A percentile compares a stretch with the other conserved stretches of the same genome.
Evolutionary conservation across 2,888 invertebrate genomes (phyloP).

Genomic region (Nomada hirtipes): DNA sequence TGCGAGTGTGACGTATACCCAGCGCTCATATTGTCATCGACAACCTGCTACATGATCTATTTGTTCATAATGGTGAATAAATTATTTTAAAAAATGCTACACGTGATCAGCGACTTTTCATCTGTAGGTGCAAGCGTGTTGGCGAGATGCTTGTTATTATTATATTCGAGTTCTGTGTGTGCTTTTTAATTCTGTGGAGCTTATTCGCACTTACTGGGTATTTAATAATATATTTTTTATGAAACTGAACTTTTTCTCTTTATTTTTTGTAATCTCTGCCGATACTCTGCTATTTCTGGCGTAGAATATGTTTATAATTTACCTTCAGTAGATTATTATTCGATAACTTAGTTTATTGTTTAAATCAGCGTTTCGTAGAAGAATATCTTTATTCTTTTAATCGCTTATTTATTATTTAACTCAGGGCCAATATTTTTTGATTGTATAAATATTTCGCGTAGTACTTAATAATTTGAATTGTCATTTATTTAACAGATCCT

Average conservation of each 20-base stretch:
- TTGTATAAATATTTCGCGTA: too few relatives aligned
- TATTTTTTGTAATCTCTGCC: not conserved
- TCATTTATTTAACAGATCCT: too few relatives aligned
- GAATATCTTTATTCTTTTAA: too few relatives aligned
- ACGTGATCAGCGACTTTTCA: conserved; percentile 21
- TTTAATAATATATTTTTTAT: conserved; percentile 38
- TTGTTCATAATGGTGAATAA: conserved; percentile 78
- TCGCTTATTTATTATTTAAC: too few relatives aligned
- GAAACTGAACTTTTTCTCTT: conserved; percentile 1
- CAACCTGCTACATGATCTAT: conserved; percentile 70
- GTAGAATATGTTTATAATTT: too few relatives aligned
- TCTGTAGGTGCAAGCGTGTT: not conserved
- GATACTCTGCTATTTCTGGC: not conserved
- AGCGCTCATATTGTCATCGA: conserved; percentile 47
- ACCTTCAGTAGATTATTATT: too few relatives aligned
- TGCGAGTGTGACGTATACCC: conserved; percentile 22
- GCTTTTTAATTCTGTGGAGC: conserved; percentile 15
- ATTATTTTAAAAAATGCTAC: conserved; percentile 76
- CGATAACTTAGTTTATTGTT: conserved; percentile 4
- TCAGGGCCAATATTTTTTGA: too few relatives aligned
- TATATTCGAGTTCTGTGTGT: conserved; percentile 8
- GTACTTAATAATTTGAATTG: too few relatives aligned
- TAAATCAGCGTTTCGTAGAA: not conserved
- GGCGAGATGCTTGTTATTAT: conserved; percentile 11
- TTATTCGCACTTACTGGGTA: conserved; percentile 27